Conservation (phyloP, 2,113 vertebrate species). For the Prochilodus magdalenae region DNA sequence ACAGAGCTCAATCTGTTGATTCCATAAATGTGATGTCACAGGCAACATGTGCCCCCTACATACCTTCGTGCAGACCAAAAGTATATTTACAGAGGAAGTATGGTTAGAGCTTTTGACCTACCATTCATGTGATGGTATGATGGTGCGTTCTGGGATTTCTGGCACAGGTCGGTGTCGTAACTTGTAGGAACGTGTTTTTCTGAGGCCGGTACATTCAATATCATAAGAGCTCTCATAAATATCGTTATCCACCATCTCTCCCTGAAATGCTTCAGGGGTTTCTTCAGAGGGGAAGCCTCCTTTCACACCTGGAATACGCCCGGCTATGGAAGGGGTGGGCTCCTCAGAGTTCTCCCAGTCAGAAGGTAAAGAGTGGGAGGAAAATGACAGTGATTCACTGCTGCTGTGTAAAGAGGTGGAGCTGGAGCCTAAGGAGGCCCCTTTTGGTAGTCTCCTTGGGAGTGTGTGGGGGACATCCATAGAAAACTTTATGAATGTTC, state of each 20-base stretch:
- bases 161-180: slow-evolving; percentile 91
- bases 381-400: slow-evolving; percentile 58
- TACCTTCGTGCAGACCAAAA: too few species aligned
- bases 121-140: slow-evolving; percentile 59
- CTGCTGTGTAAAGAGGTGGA: slow-evolving; percentile 57
- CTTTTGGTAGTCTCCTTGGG: background rate
- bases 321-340: slow-evolving; percentile 37
- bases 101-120: slow-evolving; percentile 50
- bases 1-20: too few species aligned
- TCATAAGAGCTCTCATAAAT: slow-evolving; percentile 75
- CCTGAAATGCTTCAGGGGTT: slow-evolving; percentile 70
- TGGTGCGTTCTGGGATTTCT: slow-evolving; percentile 75
- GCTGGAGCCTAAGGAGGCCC: background rate
- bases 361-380: slow-evolving; percentile 50
- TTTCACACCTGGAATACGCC: slow-evolving; percentile 33
- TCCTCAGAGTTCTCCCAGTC: slow-evolving; percentile 63
- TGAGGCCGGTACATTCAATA: slow-evolving; percentile 53
- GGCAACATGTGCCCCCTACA: too few species aligned
- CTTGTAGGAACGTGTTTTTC: slow-evolving; percentile 78
- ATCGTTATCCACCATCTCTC: slow-evolving; percentile 89
- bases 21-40: too few species aligned
- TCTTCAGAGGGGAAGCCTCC: slow-evolving; percentile 4
- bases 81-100: too few species aligned
- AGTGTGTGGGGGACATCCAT: background rate
- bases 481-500: background rate